These are phyloP conservation scores for Aptenodytes patagonicus DNA, from an alignment of 2,113 vertebrate species.

Conservation along the genomic window DNA sequence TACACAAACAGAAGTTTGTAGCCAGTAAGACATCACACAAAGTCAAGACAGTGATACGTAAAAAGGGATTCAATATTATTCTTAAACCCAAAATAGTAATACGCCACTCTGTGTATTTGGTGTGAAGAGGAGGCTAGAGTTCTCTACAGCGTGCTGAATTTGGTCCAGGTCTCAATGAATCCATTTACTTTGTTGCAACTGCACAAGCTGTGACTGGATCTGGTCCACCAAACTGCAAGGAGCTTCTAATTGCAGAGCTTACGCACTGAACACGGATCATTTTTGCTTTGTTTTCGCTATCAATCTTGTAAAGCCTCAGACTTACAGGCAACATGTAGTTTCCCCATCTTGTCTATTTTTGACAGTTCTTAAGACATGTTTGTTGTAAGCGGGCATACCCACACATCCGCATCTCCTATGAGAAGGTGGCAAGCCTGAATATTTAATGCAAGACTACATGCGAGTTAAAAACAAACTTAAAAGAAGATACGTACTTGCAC, in stretches of 20 bases:
- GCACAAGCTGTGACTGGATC: background rate
- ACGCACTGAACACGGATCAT: rapidly evolving
- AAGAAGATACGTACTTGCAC: conserved; percentile 56
- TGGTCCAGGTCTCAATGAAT: background rate
- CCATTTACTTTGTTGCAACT: background rate
- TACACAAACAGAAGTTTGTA: background rate
- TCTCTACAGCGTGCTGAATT: background rate
- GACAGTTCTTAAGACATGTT: background rate
- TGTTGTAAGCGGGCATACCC: background rate
- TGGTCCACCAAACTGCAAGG: background rate
- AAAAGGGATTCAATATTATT: background rate
- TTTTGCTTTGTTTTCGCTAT: background rate
- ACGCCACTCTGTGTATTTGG: background rate
- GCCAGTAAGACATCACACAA: background rate
- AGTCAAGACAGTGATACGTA: background rate
- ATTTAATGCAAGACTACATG: background rate
- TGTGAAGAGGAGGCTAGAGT: background rate
- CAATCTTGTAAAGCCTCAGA: background rate
- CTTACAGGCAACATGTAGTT: background rate
- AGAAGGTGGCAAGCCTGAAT: background rate
- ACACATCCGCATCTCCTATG: rapidly evolving
- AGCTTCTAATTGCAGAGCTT: background rate
- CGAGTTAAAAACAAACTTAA: background rate
- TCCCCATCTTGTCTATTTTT: background rate
- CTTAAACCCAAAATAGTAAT: background rate